Conservation (phyloP, 2,888 invertebrate species). For the Leptura quadrifasciata region DNA sequence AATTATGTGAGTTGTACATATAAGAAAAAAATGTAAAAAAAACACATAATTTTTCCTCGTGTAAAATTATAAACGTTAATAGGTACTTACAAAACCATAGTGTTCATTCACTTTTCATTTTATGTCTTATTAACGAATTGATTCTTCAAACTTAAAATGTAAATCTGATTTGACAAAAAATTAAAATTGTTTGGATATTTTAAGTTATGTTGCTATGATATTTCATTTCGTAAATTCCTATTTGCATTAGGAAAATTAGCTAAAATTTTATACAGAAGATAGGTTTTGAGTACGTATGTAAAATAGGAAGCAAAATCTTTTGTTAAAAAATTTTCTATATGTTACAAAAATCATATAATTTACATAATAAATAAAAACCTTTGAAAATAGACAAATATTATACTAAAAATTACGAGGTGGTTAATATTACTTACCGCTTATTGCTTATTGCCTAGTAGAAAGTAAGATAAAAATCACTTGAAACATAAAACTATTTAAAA, state of each 20-base stretch:
- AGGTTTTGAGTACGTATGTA: background rate
- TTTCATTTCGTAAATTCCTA: background rate
- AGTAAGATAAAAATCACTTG: slow-evolving; percentile 43
- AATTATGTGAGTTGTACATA: no score
- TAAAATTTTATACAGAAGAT: background rate
- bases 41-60: no score
- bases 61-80: background rate
- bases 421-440: slow-evolving; percentile 47
- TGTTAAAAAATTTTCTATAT: background rate
- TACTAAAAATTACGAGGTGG: background rate
- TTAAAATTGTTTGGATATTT: slow-evolving; percentile 21
- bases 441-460: slow-evolving; percentile 43
- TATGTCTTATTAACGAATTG: slow-evolving; percentile 12
- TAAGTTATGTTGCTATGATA: slow-evolving; percentile 35
- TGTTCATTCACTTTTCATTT: slow-evolving; percentile 9
- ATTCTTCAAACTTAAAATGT: slow-evolving; percentile 13
- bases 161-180: slow-evolving; percentile 30
- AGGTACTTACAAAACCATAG: slow-evolving; percentile 26
- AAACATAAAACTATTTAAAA: slow-evolving; percentile 46
- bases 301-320: background rate
- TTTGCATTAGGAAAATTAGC: background rate
- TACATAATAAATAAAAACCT: background rate
- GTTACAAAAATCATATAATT: background rate
- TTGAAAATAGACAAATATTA: background rate
- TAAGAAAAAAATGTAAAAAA: no score